phyloP scores from a whole-genome alignment of 2,113 vertebrate genomes.

The Tragelaphus scriptus region DNA sequence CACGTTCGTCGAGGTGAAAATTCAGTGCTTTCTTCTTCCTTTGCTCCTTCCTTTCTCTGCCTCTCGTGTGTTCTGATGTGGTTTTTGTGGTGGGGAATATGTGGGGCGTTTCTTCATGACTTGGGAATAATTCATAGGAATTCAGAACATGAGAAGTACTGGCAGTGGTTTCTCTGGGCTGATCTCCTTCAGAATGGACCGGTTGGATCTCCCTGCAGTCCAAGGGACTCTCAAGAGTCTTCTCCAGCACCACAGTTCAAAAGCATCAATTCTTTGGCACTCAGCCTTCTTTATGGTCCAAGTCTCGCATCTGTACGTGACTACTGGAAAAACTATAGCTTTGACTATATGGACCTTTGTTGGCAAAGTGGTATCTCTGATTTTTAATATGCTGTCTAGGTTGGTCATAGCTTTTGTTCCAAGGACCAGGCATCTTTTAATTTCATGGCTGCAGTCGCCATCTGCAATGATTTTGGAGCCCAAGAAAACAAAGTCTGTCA shows the following conservation, averaged over 20 bases:
- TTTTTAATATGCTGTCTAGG: not conserved
- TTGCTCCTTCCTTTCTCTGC: rapidly evolving
- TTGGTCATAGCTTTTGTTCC: not conserved
- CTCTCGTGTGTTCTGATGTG: rapidly evolving
- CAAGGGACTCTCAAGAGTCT: not conserved
- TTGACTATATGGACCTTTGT: not conserved
- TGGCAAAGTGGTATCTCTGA: not conserved
- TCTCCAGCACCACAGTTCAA: not conserved
- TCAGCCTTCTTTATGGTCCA: not conserved
- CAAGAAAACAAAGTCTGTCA: not conserved
- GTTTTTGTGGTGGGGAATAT: rapidly evolving
- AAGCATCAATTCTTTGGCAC: not conserved
- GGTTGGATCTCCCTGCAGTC: not conserved
- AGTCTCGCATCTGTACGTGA: not conserved
- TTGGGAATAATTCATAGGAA: rapidly evolving
- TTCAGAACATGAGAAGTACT: rapidly evolving
- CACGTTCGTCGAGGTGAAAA: rapidly evolving
- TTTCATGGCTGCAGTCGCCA: not conserved
- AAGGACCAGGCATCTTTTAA: not conserved
- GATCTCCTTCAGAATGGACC: not conserved
- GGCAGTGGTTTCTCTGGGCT: not conserved
- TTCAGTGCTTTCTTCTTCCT: rapidly evolving
- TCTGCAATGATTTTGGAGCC: not conserved
- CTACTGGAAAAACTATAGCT: not conserved
- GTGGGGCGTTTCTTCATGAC: not conserved